Percentiles rank a stretch among this genome's conserved stretches.
Conservation (phyloP, 2,113 vertebrate genomes). For the Clarias macrocephalus region DNA sequence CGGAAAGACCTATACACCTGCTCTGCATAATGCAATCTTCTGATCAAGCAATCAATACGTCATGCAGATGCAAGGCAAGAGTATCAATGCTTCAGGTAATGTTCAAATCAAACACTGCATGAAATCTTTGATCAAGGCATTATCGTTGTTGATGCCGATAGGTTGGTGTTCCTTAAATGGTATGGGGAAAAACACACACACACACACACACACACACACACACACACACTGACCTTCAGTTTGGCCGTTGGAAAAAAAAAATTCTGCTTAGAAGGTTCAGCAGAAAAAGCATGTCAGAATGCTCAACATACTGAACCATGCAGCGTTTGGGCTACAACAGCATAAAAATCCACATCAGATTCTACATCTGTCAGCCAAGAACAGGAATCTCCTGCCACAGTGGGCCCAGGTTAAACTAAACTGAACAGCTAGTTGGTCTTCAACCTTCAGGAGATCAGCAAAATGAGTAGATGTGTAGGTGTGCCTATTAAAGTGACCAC, state of each 20-base stretch:
- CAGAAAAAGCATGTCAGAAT: background rate
- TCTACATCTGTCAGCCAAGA: background rate
- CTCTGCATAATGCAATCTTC: background rate
- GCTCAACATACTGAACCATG: background rate
- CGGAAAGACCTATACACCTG: background rate
- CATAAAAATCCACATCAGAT: background rate
- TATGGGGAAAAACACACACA: no score
- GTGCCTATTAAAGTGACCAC: background rate
- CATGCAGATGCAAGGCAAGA: background rate
- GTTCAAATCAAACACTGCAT: background rate
- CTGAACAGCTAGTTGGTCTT: background rate
- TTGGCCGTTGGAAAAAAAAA: background rate
- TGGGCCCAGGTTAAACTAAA: background rate
- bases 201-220: no score
- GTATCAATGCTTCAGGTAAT: background rate
- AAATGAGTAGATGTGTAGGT: background rate
- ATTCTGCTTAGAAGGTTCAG: background rate
- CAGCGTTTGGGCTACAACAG: background rate
- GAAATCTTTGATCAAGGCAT: background rate
- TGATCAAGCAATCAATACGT: background rate
- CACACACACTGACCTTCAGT: background rate
- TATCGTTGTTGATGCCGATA: background rate
- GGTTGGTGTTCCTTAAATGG: background rate
- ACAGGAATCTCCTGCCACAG: background rate
- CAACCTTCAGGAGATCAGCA: background rate